phyloP scores from a whole-genome alignment of 2,888 invertebrate genomes.

The Monochamus alternatus region DNA sequence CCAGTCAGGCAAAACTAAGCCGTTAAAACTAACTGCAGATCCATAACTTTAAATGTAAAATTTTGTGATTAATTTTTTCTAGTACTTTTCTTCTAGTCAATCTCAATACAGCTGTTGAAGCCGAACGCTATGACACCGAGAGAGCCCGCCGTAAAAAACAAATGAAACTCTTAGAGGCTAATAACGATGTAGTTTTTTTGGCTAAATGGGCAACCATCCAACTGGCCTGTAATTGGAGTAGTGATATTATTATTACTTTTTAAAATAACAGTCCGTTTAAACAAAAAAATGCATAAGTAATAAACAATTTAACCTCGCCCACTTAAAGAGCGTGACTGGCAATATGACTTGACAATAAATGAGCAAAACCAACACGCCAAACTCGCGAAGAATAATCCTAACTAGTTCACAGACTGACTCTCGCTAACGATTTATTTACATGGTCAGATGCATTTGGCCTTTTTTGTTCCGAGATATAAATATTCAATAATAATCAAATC shows the following conservation, averaged over 20 bases:
- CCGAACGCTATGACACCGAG: background rate
- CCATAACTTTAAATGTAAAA: no score
- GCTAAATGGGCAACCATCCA: constrained; percentile 5
- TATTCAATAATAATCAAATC: no score
- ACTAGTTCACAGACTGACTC: constrained; percentile 3
- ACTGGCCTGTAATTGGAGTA: constrained; percentile 8
- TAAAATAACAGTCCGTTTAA: constrained; percentile 11
- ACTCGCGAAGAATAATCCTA: constrained; percentile 1
- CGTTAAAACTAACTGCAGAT: no score
- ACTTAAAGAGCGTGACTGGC: constrained; percentile 3
- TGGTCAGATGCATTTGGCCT: background rate
- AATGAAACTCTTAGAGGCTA: background rate
- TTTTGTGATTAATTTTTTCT: no score
- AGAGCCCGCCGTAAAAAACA: background rate
- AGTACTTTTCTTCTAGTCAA: no score
- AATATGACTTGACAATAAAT: constrained; percentile 7
- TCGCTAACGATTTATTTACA: constrained; percentile 7
- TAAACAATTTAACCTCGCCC: constrained; percentile 10
- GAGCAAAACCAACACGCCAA: constrained; percentile 7
- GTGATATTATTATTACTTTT: constrained; percentile 13
- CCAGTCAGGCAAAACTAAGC: no score
- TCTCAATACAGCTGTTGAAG: no score
- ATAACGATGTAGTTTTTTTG: constrained; percentile 1
- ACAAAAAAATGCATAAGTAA: constrained; percentile 13
- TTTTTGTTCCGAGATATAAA: no score